Conservation (phyloP, 2,888 invertebrate genomes). For the Stenodema calcarata region DNA sequence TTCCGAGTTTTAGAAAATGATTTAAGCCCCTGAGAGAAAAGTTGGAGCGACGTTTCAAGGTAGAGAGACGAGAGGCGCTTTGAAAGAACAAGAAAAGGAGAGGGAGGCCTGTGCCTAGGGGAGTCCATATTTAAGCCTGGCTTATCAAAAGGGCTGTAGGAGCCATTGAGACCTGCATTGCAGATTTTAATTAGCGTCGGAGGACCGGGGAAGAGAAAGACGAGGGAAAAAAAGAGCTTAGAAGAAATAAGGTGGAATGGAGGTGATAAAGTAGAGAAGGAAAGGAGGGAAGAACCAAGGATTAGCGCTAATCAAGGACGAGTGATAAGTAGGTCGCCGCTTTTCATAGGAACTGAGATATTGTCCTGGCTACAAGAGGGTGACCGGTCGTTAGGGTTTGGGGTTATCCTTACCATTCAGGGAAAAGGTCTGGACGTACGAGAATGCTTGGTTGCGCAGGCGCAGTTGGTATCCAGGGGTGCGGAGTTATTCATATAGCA, state of each 20-base stretch:
- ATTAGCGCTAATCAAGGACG: slow-evolving; percentile 25
- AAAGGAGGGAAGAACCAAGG: background rate
- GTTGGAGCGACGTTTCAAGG: slow-evolving; percentile 24
- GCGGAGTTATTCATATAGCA: background rate
- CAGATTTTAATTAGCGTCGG: slow-evolving; percentile 44
- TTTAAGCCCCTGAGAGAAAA: slow-evolving; percentile 22
- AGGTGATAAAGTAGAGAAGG: background rate
- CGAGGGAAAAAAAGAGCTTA: background rate
- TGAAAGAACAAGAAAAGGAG: slow-evolving; percentile 1
- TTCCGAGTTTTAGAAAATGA: slow-evolving; percentile 42
- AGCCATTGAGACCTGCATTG: slow-evolving; percentile 42
- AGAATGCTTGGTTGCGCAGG: background rate
- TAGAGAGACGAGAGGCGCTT: background rate
- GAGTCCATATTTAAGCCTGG: slow-evolving; percentile 39
- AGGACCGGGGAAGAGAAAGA: background rate
- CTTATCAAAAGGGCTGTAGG: slow-evolving; percentile 36
- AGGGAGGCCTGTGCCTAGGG: background rate
- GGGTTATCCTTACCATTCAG: background rate
- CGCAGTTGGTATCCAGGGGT: background rate
- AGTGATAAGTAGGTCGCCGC: slow-evolving; percentile 26
- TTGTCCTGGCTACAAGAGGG: background rate
- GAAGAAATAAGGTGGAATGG: background rate
- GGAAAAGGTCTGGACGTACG: background rate
- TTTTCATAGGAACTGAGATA: background rate
- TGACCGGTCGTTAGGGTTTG: background rate